Base-by-base conservation (phyloP, 2,797 vertebrate genomes). In the Pangasius djambal region DNA sequence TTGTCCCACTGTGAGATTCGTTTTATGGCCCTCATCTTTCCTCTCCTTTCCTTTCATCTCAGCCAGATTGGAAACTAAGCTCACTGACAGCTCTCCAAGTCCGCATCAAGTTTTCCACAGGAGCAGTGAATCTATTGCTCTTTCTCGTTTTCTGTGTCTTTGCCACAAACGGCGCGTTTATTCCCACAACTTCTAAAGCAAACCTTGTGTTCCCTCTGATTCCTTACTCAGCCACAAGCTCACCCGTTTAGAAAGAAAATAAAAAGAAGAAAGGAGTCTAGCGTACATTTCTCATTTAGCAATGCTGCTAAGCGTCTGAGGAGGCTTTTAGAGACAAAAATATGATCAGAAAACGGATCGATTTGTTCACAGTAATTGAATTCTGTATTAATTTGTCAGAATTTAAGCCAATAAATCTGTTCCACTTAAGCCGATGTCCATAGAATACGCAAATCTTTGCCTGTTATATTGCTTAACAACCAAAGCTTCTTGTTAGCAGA, bases 41-140 rank as follows among this genome's bases (percentile, higher is more conserved):
- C 44, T 50, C n/a, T 65, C 44, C 84, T 78, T 87, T 82, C 59
- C 85, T 81, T 91, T 87, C 89, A 88, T 91, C 74, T 88, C 74
- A 67, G 74, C 87, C 83, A 84, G 89, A 77, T 28, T 67, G 81
- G 25, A 75, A 84, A 75, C 83, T 81, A 67, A 89, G 69, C 81
- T 86, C 65, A 77, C 61, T 83, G 82, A 48, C 59, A 85, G 59
- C 34, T 34, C 81, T 88, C 86, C 89, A 92, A 88, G 59, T 69
- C 65, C 28, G 83, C 61, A 82, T 88, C 87, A 87, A 75, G 82
- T 85, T 85, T 88, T 88, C 83, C 89, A 25, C 78, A 81, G 16
- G 57, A 77, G 57, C 63, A 85, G 37, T 78, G 79, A 88, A 88
- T 82, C 57, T 69, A 44, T 83, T 40, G 77, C 74, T 84, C 50